These are phyloP conservation scores for Notechis scutatus DNA, from an alignment of 2,113 vertebrate genomes.

Conservation along the genomic window DNA sequence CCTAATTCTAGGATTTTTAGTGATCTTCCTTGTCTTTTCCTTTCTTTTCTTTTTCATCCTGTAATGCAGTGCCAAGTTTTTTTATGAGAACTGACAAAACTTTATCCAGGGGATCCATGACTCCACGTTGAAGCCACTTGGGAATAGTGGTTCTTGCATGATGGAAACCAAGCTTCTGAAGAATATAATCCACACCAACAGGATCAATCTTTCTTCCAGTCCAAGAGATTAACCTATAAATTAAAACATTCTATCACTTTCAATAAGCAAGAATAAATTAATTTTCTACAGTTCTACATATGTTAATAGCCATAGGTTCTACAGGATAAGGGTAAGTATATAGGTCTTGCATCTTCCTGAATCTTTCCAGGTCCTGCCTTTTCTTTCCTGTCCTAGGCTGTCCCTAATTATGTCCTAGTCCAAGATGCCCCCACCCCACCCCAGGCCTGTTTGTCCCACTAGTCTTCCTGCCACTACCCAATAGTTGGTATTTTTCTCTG, in stretches of 20 bases:
- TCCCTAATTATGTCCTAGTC: not conserved
- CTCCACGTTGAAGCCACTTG: slow-evolving; percentile 98
- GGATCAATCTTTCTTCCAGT: slow-evolving; percentile 98
- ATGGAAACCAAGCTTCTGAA: slow-evolving; percentile 97
- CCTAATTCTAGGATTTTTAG: slow-evolving; percentile 56
- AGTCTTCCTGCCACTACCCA: not conserved
- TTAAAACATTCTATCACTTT: not conserved
- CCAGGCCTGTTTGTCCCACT: not conserved
- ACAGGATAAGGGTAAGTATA: not conserved
- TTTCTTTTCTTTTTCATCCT: slow-evolving; percentile 95
- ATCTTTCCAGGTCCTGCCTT: not conserved
- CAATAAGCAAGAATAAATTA: not conserved
- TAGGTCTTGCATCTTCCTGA: not conserved
- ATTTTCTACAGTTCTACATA: not conserved
- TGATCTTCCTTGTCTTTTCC: slow-evolving; percentile 93
- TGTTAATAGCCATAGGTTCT: not conserved
- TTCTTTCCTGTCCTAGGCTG: not conserved
- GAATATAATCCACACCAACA: slow-evolving; percentile 96
- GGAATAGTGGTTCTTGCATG: slow-evolving; percentile 99
- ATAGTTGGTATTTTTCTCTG: not conserved
- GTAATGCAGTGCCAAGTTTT: slow-evolving; percentile 92
- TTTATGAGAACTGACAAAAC: slow-evolving; percentile 96
- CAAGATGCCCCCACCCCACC: no score
- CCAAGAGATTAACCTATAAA: slow-evolving; percentile 93
- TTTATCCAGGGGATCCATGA: slow-evolving; percentile 98